These are phyloP conservation scores for Melanchra persicariae DNA, from an alignment of 2,888 invertebrate species.

Conservation along the genomic window DNA sequence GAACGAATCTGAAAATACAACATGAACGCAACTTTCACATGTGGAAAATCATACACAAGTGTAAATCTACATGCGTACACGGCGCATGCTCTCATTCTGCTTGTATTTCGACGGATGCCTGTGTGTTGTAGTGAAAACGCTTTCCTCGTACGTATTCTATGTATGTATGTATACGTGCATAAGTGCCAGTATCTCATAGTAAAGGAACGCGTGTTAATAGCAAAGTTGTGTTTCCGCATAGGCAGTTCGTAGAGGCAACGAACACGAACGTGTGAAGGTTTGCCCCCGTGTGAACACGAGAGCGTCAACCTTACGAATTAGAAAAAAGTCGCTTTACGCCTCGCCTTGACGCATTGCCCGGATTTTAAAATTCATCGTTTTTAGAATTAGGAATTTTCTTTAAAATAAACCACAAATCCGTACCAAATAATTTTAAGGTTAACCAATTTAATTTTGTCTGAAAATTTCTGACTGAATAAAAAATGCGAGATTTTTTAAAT, in stretches of 20 bases:
- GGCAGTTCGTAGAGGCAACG: conserved; percentile 86
- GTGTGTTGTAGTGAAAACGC: conserved; percentile 83
- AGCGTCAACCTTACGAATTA: conserved; percentile 90
- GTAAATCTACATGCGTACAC: conserved; percentile 77
- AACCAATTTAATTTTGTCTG: background rate
- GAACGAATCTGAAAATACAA: conserved; percentile 83
- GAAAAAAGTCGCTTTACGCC: conserved; percentile 85
- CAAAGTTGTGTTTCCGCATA: conserved; percentile 90
- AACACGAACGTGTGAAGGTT: conserved; percentile 83
- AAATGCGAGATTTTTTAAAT: conserved; percentile 34
- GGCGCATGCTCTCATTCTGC: conserved; percentile 74
- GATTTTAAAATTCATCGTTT: conserved; percentile 66
- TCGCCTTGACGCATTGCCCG: conserved; percentile 71
- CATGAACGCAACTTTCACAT: conserved; percentile 80
- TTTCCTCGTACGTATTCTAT: conserved; percentile 78
- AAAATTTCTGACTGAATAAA: conserved; percentile 20
- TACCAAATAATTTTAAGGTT: background rate
- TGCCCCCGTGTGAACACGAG: conserved; percentile 87
- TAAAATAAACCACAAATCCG: conserved; percentile 21
- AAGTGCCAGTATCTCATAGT: conserved; percentile 89
- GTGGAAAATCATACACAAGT: conserved; percentile 82
- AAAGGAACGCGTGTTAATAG: conserved; percentile 89
- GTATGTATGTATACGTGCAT: conserved; percentile 79
- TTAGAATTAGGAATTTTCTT: conserved; percentile 34
- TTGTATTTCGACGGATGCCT: conserved; percentile 68